These are phyloP conservation scores for Gambusia yucatana DNA, from an alignment of 2,797 vertebrate genomes.

Conservation along the genomic window DNA sequence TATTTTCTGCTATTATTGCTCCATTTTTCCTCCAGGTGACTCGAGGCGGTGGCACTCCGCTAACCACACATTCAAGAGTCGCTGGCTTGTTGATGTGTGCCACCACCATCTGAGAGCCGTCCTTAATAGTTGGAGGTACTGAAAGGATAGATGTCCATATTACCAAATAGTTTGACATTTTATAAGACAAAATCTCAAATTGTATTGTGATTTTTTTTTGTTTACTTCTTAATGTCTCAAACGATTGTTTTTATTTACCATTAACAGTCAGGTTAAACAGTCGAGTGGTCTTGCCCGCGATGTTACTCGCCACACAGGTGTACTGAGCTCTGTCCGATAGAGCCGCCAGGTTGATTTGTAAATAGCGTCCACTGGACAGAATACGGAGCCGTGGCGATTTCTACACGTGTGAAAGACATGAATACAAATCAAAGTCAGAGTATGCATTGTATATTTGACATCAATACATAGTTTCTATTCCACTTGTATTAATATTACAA, in stretches of 20 bases:
- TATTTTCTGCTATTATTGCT: slow-evolving; percentile 83
- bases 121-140: slow-evolving; percentile 90
- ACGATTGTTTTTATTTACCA: slow-evolving; percentile 73
- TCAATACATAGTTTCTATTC: neutral
- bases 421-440: neutral
- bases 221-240: neutral
- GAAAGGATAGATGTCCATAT: slow-evolving; percentile 28
- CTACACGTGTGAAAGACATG: slow-evolving; percentile 61
- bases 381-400: slow-evolving; percentile 88
- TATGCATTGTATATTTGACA: neutral
- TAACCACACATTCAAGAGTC: slow-evolving; percentile 86
- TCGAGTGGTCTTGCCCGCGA: slow-evolving; percentile 89
- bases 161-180: slow-evolving; percentile 7
- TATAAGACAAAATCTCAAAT: neutral
- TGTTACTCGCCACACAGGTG: slow-evolving; percentile 91
- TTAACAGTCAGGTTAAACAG: slow-evolving; percentile 90
- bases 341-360: slow-evolving; percentile 94
- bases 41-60: slow-evolving; percentile 89
- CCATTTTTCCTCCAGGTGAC: slow-evolving; percentile 96
- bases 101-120: slow-evolving; percentile 76
- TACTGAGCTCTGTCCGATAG: slow-evolving; percentile 88
- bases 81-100: slow-evolving; percentile 81
- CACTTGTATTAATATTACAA: neutral
- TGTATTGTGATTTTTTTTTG: neutral
- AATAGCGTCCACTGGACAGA: slow-evolving; percentile 89